Conservation (phyloP, 2,797 vertebrate species). For the Podarcis lilfordi region DNA sequence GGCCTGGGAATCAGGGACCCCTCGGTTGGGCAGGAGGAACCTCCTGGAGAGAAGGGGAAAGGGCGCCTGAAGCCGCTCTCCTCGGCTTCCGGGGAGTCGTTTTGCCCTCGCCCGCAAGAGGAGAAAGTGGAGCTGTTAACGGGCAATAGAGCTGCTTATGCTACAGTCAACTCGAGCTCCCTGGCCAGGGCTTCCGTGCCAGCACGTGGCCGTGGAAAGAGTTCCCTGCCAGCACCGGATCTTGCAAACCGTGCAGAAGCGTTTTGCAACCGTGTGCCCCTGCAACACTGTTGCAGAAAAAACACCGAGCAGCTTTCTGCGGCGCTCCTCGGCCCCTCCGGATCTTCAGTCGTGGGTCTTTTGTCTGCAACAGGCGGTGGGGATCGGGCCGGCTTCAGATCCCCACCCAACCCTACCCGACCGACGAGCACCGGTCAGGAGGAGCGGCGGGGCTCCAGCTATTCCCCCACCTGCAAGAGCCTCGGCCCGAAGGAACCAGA, state of each 20-base stretch:
- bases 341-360: not conserved
- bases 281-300: not conserved
- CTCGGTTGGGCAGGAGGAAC: too few species aligned
- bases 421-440: not conserved
- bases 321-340: not conserved
- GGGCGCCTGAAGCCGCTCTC: not conserved
- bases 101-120: too few species aligned
- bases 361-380: not conserved
- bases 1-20: not conserved
- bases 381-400: not conserved
- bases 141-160: not conserved
- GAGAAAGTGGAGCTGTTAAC: not conserved
- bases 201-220: not conserved
- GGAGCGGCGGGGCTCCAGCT: not conserved
- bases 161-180: not conserved
- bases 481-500: not conserved
- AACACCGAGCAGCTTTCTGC: not conserved
- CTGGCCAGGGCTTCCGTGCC: not conserved
- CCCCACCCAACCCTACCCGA: not conserved
- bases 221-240: not conserved
- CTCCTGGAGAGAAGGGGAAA: too few species aligned
- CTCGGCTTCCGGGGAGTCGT: not conserved
- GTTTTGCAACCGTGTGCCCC: not conserved
- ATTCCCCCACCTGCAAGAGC: not conserved
- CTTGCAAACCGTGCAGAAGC: not conserved